Evolutionary conservation across 2,797 vertebrate species (phyloP), one percentile per base, ranked within the genome.

Genomic region (Ctenochaetus hawaiiensis): DNA sequence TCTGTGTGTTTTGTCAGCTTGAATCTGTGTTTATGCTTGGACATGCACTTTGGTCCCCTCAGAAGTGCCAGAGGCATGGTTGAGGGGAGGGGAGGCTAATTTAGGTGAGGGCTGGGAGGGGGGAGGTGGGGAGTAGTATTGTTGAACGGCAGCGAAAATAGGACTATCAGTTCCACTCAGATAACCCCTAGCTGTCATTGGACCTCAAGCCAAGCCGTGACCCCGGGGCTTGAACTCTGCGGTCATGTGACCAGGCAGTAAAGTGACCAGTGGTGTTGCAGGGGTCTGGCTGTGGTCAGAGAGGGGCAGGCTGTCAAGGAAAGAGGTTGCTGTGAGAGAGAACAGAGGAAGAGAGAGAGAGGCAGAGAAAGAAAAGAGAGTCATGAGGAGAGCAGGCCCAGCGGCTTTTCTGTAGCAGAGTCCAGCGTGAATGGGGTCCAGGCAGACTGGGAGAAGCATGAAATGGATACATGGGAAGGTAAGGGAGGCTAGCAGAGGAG

Each of bases 401-500:
- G 53, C 77, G 84, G 83, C 86, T 84, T 82, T 91, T 91, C 89
- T 85, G 77, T 80, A 94, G 83, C 84, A 71, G 80, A 85, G 89
- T 93, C 89, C 67, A 51, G 92, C 85, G 89, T 96, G 92, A 95
- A 97, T 97, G 96, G 96, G 95, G 95, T 93, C 93, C 87, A 93
- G 91, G 90, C 87, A 86, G 86, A 92, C 91, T 92, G 82, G 85
- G 84, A 95, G 94, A 96, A 96, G 96, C 95, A 97, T 96, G 96
- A 96, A 93, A 98, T 98, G 97, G 97, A 98, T 93, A 95, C 96
- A 94, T 97, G 97, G 97, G 97, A 97, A 96, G 97, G 97, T 97
- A 96, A 95, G 94, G 60, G 30, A 75, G 20, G 43, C 51, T 39
- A 18, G 0, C 47, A 23, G 45, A 57, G 18, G 48, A 51, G 26